Conservation (phyloP, 2,888 invertebrate species). For the Halictus quadricinctus region DNA sequence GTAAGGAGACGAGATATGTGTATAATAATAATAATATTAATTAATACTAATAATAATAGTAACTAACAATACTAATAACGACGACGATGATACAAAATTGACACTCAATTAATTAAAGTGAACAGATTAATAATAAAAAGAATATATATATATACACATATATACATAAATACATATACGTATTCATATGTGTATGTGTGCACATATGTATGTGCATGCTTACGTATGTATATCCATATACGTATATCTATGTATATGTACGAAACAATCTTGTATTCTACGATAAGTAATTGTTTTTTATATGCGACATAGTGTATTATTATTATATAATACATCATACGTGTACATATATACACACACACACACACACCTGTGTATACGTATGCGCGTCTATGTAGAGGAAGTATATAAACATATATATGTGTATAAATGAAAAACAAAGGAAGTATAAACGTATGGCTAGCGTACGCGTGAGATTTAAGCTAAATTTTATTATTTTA, state of each 20-base stretch:
- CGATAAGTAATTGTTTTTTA: conserved; percentile 81
- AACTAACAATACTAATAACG: conserved; percentile 30
- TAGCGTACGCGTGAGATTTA: conserved; percentile 74
- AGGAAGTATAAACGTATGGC: conserved; percentile 74
- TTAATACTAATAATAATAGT: not conserved
- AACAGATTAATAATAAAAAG: conserved; percentile 39
- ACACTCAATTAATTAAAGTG: conserved; percentile 41
- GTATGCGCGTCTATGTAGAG: conserved; percentile 25
- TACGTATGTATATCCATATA: conserved; percentile 62
- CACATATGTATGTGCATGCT: conserved; percentile 55
- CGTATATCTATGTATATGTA: conserved; percentile 72
- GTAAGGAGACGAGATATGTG: not conserved
- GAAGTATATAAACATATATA: conserved; percentile 42
- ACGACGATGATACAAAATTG: conserved; percentile 23
- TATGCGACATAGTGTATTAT: conserved; percentile 81
- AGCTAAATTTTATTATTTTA: conserved; percentile 36
- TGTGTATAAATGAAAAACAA: conserved; percentile 66
- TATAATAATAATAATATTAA: conserved; percentile 1
- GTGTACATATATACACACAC: conserved; percentile 32
- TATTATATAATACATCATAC: conserved; percentile 76
- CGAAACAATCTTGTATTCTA: conserved; percentile 80
- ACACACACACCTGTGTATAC: not conserved
- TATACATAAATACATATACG: conserved; percentile 6
- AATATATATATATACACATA: conserved; percentile 3
- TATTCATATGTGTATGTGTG: not conserved